Evolutionary conservation across 2,113 vertebrate species (phyloP), one percentile per base, ranked within the genome.

Genomic region (Diadophis punctatus): DNA sequence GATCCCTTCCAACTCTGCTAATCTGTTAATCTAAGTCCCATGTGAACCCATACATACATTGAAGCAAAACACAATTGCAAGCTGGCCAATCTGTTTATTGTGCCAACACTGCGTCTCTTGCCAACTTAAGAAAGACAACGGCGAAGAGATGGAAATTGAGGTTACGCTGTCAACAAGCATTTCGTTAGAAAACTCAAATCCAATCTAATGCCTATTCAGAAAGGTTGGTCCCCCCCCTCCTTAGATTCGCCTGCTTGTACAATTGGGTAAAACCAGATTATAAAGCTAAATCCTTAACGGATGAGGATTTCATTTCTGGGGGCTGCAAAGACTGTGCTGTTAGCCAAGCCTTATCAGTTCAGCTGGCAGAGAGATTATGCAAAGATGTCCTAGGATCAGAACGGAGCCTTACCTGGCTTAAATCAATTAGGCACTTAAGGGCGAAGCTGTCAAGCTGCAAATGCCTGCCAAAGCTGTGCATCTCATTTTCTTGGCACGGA

Each of bases 241-340:
- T 95, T 96, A 97, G 98, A 98, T 98, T 97, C 97, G 97, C 97
- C 96, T 97, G 97, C 95, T 98, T 97, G 98, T 97, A 97, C 92
- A 93, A 63, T 98, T 96, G 96, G 97, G 97, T 97, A 97, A 99
- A 99, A 97, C 97, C 97, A 98, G 98, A 98, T 99, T 98, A 98
- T 96, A 96, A 97, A 97, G 97, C 97, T 98, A 98, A 99, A 98
- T 98, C 98, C 97, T 97, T 98, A 98, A 97, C 93, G 98, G 98
- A 98, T 98, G 97, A 97, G 97, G 98, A 97, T 98, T 99, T 99
- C 97, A 96, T 97, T 97, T 96, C 93, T 20, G 96, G 95, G 2
- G 2, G 48, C 96, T 95, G 97, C 94, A 97, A 97, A 97, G 98
- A 98, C 97, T 98, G 97, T 84, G 39, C 96, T 86, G 89, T 95